Percentiles rank a stretch among this genome's conserved stretches.
Evolutionary conservation across 2,888 invertebrate genomes (phyloP).

Genomic region (Rotaria sp.): DNA sequence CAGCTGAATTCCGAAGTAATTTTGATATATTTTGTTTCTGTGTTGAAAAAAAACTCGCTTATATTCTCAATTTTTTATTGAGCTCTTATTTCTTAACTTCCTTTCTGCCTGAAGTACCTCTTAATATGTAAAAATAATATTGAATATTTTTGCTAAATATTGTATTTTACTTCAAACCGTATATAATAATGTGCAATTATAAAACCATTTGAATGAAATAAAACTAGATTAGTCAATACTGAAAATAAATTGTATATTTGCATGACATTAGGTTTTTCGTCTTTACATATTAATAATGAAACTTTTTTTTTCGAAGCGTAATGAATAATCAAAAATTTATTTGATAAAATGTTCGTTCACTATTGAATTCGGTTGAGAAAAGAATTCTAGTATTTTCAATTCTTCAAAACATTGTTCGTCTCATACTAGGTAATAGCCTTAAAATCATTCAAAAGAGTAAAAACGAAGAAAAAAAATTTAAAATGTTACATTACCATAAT

Average conservation of each 20-base stretch:
- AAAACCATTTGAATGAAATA: conserved; percentile 78
- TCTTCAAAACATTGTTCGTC: conserved; percentile 93
- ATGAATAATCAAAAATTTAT: background rate
- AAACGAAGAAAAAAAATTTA: background rate
- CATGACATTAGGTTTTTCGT: conserved; percentile 97
- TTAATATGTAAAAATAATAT: background rate
- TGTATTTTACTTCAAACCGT: conserved; percentile 75
- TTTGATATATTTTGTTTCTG: too few relatives aligned
- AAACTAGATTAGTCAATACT: conserved; percentile 79
- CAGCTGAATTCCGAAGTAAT: conserved; percentile 63
- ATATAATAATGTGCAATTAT: conserved; percentile 93
- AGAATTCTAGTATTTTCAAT: conserved; percentile 89
- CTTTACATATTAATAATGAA: conserved; percentile 58
- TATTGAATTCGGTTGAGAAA: conserved; percentile 91
- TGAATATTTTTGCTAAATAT: too few relatives aligned
- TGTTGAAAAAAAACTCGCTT: too few relatives aligned
- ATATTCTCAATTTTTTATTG: conserved; percentile 6
- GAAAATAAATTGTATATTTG: conserved; percentile 96
- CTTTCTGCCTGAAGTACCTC: background rate
- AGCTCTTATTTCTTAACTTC: background rate
- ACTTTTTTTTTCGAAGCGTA: background rate
- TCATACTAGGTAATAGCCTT: conserved; percentile 87
- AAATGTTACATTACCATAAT: conserved; percentile 58
- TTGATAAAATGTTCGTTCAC: conserved; percentile 60
- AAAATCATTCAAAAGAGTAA: conserved; percentile 70